Evolutionary conservation across 2,113 vertebrate species (phyloP).

Genomic region (Sitta europaea): DNA sequence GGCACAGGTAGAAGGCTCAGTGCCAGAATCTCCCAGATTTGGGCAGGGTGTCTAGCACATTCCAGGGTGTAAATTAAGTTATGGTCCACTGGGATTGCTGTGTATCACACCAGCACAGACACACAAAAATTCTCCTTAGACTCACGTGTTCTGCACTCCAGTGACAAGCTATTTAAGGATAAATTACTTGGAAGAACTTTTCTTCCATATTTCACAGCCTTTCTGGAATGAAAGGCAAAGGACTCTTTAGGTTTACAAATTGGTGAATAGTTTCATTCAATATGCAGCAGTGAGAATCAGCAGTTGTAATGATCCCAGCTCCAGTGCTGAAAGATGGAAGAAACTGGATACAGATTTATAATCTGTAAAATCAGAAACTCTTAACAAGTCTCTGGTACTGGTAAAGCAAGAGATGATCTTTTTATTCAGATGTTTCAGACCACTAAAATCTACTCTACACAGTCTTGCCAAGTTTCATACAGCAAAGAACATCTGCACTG

Average conservation of each 20-base stretch:
- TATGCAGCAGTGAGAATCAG: neutral
- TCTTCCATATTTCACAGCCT: neutral
- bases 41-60: neutral
- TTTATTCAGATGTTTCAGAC: neutral
- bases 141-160: rapidly evolving
- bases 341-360: neutral
- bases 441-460: neutral
- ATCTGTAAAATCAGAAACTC: neutral
- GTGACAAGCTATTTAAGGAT: neutral
- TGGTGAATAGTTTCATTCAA: neutral
- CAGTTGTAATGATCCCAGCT: neutral
- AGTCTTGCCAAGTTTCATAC: neutral
- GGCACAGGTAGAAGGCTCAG: neutral
- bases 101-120: neutral
- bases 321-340: neutral
- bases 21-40: neutral
- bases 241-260: neutral
- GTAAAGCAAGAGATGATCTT: neutral
- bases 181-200: neutral
- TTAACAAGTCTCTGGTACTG: neutral
- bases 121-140: neutral
- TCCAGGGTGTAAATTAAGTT: constrained; percentile 18
- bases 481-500: neutral
- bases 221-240: neutral
- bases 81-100: neutral